Evolutionary conservation across 2,888 invertebrate genomes (phyloP).

Genomic region (Schrankia costaestrigalis): DNA sequence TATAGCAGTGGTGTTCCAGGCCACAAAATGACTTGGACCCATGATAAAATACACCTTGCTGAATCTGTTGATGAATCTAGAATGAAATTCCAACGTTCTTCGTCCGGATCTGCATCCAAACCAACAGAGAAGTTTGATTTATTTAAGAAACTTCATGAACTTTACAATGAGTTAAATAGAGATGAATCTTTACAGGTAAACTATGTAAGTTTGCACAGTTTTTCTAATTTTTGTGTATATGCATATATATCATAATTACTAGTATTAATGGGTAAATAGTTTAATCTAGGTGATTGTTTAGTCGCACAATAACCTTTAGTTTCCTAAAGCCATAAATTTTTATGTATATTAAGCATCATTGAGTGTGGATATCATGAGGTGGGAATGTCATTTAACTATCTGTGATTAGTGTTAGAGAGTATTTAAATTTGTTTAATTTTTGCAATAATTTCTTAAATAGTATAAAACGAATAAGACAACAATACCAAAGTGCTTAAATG

Average conservation of each 20-base stretch:
- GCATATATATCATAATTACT: too few relatives aligned
- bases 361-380: too few relatives aligned
- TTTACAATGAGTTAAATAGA: slow-evolving; percentile 71
- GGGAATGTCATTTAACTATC: too few relatives aligned
- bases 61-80: slow-evolving; percentile 75
- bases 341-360: too few relatives aligned
- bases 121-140: slow-evolving; percentile 71
- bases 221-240: background rate
- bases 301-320: too few relatives aligned
- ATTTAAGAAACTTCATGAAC: slow-evolving; percentile 74
- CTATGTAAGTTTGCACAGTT: slow-evolving; percentile 58
- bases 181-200: slow-evolving; percentile 69
- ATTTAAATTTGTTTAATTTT: too few relatives aligned
- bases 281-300: too few relatives aligned
- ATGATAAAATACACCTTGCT: slow-evolving; percentile 74
- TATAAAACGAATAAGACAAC: too few relatives aligned
- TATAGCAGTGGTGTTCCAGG: slow-evolving; percentile 73
- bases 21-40: slow-evolving; percentile 79
- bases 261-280: background rate
- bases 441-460: too few relatives aligned
- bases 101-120: slow-evolving; percentile 58
- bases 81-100: slow-evolving; percentile 72
- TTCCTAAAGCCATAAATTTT: too few relatives aligned
- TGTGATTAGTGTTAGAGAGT: too few relatives aligned
- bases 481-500: too few relatives aligned